A percentile compares a stretch with the other conserved stretches of the same genome.
Evolutionary conservation across 2,888 invertebrate species (phyloP).

Genomic region (Lithophane semibrunnea): DNA sequence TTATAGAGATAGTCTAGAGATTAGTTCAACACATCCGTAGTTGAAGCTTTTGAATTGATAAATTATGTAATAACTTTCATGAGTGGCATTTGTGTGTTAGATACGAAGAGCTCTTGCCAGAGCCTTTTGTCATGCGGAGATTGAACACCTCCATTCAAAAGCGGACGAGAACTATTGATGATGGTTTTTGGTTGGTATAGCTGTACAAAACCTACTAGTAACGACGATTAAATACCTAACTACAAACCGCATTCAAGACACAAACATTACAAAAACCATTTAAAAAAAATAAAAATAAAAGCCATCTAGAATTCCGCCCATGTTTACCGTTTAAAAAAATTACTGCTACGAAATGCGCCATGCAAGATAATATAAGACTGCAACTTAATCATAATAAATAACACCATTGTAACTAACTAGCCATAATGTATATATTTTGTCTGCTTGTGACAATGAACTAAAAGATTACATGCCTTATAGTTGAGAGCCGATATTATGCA

Average conservation of each 20-base stretch:
- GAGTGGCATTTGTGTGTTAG: constrained; percentile 5
- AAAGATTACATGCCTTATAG: constrained; percentile 34
- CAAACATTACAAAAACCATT: background rate
- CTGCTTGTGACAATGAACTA: constrained; percentile 47
- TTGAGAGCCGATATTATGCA: constrained; percentile 32
- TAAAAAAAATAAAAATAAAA: background rate
- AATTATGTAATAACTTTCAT: constrained; percentile 24
- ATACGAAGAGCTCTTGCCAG: background rate
- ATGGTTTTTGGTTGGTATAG: too few relatives aligned
- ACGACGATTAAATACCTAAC: too few relatives aligned
- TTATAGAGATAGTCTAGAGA: constrained; percentile 30
- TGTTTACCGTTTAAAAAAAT: constrained; percentile 1
- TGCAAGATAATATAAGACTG: background rate
- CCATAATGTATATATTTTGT: constrained; percentile 38
- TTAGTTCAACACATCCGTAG: constrained; percentile 36
- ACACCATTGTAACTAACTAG: constrained; percentile 5
- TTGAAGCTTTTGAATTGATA: constrained; percentile 41
- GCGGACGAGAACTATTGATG: too few relatives aligned
- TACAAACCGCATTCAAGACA: too few relatives aligned
- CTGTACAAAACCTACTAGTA: too few relatives aligned
- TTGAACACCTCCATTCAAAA: too few relatives aligned
- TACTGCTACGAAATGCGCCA: background rate
- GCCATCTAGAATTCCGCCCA: background rate
- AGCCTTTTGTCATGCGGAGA: too few relatives aligned
- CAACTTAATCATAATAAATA: constrained; percentile 36